Percentiles rank a stretch among this genome's conserved stretches.
phyloP scores from a whole-genome alignment of 2,113 vertebrate genomes.

The Fukomys damarensis region DNA sequence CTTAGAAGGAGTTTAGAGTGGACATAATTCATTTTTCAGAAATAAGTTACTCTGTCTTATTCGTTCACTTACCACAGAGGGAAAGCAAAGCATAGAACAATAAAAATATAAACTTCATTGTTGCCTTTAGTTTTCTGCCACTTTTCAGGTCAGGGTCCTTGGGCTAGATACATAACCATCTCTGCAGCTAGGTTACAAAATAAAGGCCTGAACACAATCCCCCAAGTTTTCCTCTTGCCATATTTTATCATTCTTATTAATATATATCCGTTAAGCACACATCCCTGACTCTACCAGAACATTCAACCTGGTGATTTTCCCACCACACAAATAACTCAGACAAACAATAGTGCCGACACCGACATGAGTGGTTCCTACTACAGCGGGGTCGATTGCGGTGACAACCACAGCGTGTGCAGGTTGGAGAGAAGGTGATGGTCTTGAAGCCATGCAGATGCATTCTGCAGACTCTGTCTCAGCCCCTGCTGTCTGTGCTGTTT shows the following conservation, averaged over 20 bases:
- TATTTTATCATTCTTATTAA: background rate
- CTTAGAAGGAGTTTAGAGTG: background rate
- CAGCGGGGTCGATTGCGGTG: rapidly evolving
- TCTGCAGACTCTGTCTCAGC: background rate
- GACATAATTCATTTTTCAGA: background rate
- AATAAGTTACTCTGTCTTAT: background rate
- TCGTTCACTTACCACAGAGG: background rate
- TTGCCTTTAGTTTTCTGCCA: background rate
- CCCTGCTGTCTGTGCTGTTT: background rate
- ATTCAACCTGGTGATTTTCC: background rate
- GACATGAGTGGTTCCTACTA: background rate
- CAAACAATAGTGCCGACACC: rapidly evolving
- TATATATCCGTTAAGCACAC: background rate
- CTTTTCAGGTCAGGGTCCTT: background rate
- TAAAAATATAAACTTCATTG: background rate
- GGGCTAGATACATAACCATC: background rate
- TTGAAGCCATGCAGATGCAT: background rate
- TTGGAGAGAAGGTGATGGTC: rapidly evolving
- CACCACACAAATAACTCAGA: background rate
- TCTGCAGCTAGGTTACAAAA: background rate
- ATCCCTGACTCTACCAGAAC: background rate
- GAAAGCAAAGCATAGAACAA: background rate
- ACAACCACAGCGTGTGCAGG: rapidly evolving
- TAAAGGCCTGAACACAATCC: background rate
- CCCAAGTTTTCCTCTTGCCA: background rate